phyloP scores from a whole-genome alignment of 1,140 invertebrate species.

The Drosophila arizonae region DNA sequence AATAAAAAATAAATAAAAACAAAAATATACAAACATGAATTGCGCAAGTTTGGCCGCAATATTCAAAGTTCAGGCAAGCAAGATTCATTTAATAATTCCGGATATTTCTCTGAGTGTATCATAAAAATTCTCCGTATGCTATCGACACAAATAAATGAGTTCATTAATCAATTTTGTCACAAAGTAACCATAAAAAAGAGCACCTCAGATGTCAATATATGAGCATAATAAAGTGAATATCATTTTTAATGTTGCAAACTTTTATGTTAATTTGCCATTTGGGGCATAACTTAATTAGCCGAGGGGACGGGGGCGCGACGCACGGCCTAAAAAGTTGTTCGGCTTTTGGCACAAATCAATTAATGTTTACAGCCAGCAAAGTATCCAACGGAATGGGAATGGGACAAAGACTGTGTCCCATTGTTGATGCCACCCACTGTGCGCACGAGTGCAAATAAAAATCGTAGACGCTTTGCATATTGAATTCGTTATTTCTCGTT shows the following conservation, averaged over 20 bases:
- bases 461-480: constrained; percentile 63
- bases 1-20: constrained; percentile 32
- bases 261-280: constrained; percentile 78
- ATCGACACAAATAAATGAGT: constrained; percentile 63
- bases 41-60: constrained; percentile 58
- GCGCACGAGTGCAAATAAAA: constrained; percentile 69
- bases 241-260: constrained; percentile 71
- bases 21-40: constrained; percentile 32
- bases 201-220: constrained; percentile 34
- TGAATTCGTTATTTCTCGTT: constrained; percentile 36
- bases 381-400: constrained; percentile 32
- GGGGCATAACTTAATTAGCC: constrained; percentile 67
- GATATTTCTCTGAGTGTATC: constrained; percentile 65
- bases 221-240: constrained; percentile 59
- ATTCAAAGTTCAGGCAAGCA: constrained; percentile 1
- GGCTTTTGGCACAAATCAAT: constrained; percentile 75
- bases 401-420: constrained; percentile 26
- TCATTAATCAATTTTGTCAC: constrained; percentile 80
- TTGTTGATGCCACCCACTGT: constrained; percentile 72
- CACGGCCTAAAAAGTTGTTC: constrained; percentile 58
- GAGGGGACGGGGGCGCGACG: constrained; percentile 24
- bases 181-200: constrained; percentile 71
- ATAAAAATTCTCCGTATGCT: constrained; percentile 61
- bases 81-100: constrained; percentile 27
- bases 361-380: constrained; percentile 55